These are phyloP conservation scores for Mastomys coucha DNA, from an alignment of 2,113 vertebrate species.

Conservation along the genomic window DNA sequence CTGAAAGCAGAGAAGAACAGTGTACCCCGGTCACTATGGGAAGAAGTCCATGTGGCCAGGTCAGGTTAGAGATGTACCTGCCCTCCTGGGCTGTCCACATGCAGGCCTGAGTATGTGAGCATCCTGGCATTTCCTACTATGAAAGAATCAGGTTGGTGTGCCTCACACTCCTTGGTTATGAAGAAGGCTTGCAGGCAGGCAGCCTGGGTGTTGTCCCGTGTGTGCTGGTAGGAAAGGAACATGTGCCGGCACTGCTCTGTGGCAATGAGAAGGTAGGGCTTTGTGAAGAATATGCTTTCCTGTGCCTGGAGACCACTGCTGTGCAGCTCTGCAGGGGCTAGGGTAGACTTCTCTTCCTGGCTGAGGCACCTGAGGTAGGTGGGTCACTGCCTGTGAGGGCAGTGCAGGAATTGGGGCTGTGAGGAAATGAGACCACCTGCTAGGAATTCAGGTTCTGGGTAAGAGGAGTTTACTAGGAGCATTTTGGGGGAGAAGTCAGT, in stretches of 20 bases:
- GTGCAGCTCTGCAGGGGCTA: neutral
- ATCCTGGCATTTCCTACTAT: neutral
- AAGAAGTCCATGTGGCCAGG: neutral
- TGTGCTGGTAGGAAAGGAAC: too few relatives aligned
- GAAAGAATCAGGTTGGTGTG: neutral
- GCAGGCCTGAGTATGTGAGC: neutral
- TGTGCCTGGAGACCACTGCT: neutral
- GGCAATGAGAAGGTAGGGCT: neutral
- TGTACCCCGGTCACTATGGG: neutral
- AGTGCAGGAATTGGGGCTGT: neutral
- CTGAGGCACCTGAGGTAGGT: neutral
- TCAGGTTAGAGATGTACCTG: neutral
- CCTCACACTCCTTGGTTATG: neutral
- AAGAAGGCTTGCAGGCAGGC: neutral
- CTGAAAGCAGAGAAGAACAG: neutral
- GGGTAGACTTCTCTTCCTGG: too few relatives aligned
- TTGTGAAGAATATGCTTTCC: neutral
- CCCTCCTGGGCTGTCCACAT: too few relatives aligned
- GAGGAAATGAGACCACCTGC: neutral
- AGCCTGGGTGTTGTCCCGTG: neutral
- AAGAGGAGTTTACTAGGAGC: neutral
- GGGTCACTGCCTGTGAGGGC: neutral
- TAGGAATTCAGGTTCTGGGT: too few relatives aligned
- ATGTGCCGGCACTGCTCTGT: neutral
- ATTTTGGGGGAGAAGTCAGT: neutral